Evolutionary conservation across 2,113 vertebrate genomes (phyloP).

Genomic region (Notarius lentiginosus): DNA sequence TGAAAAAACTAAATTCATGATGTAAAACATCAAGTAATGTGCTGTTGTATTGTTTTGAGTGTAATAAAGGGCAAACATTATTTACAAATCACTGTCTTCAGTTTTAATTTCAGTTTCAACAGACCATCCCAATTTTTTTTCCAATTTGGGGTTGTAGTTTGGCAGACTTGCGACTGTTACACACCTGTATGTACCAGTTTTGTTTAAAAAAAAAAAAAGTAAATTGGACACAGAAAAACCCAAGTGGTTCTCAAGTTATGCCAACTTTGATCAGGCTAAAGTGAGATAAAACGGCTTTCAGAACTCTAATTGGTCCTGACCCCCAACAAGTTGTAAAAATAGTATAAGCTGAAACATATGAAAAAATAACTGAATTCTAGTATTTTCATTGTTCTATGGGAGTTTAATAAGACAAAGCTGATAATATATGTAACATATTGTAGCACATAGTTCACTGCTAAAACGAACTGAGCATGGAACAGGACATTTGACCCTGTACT

Average conservation of each 20-base stretch:
- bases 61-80: too few species aligned
- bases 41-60: too few species aligned
- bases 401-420: neutral
- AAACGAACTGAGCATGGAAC: neutral
- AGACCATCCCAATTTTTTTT: too few species aligned
- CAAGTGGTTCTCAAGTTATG: neutral
- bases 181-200: too few species aligned
- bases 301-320: neutral
- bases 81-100: too few species aligned
- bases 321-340: conserved; percentile 37
- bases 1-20: too few species aligned
- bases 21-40: too few species aligned
- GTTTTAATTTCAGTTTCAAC: too few species aligned
- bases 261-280: neutral
- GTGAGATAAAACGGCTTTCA: neutral
- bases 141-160: too few species aligned
- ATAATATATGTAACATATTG: neutral
- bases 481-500: neutral
- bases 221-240: neutral
- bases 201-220: too few species aligned
- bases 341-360: conserved; percentile 63
- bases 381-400: neutral
- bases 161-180: too few species aligned
- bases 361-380: neutral
- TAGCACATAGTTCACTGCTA: neutral